Percentiles rank a stretch among this genome's conserved stretches.
These are phyloP conservation scores for Aleiodes testaceus DNA, from an alignment of 2,888 invertebrate genomes.

Conservation along the genomic window DNA sequence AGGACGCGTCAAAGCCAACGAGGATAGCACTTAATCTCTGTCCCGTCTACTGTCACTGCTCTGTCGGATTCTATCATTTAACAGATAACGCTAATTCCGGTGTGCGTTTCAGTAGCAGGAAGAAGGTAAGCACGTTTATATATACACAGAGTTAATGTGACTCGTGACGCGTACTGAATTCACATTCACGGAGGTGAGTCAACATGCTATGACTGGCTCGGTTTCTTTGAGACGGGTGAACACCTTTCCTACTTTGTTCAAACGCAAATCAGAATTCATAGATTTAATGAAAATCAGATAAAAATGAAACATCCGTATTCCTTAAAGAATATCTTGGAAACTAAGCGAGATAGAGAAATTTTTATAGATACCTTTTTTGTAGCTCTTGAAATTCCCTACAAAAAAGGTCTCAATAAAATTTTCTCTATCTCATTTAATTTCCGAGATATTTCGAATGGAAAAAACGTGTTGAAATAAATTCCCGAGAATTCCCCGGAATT, in stretches of 20 bases:
- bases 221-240: constrained; percentile 10
- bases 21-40: constrained; percentile 39
- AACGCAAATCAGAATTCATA: constrained; percentile 19
- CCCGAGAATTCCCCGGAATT: too few species aligned
- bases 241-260: constrained; percentile 13
- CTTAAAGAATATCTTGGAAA: too few species aligned
- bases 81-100: constrained; percentile 41
- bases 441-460: too few species aligned
- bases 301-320: too few species aligned
- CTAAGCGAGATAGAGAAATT: too few species aligned
- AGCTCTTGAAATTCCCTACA: too few species aligned
- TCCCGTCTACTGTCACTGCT: constrained; percentile 40
- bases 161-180: neutral
- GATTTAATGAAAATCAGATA: too few species aligned
- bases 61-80: constrained; percentile 44
- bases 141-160: constrained; percentile 1
- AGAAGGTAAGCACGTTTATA: constrained; percentile 2
- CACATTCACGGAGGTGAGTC: neutral
- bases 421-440: too few species aligned
- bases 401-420: too few species aligned
- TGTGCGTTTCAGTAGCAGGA: constrained; percentile 32
- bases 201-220: neutral
- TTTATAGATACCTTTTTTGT: too few species aligned
- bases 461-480: too few species aligned
- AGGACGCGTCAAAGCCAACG: constrained; percentile 33